phyloP scores from a whole-genome alignment of 2,888 invertebrate genomes.

The Linnaemya tessellans region DNA sequence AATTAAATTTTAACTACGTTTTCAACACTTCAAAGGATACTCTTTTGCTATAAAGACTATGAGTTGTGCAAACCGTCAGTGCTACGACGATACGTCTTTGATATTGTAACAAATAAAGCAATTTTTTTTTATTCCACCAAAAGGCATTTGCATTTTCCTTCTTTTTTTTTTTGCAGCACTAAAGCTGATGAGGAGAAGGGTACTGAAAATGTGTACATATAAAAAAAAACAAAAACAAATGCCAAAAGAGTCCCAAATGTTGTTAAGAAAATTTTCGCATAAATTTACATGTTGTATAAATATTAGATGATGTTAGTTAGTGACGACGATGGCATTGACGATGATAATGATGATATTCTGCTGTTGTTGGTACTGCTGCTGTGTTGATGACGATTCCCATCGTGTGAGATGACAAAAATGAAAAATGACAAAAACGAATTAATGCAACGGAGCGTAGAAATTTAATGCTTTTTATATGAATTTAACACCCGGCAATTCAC shows the following conservation, averaged over 20 bases:
- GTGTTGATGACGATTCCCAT: constrained; percentile 39
- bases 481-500: constrained; percentile 60
- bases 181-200: constrained; percentile 18
- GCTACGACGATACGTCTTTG: constrained; percentile 45
- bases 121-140: constrained; percentile 42
- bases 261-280: constrained; percentile 68
- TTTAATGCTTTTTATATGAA: constrained; percentile 69
- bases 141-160: constrained; percentile 64
- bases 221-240: constrained; percentile 14
- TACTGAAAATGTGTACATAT: background rate
- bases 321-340: constrained; percentile 50
- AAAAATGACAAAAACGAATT: constrained; percentile 67
- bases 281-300: constrained; percentile 71
- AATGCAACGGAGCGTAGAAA: constrained; percentile 71
- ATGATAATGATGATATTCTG: constrained; percentile 33
- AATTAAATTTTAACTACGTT: constrained; percentile 60
- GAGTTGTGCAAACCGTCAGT: constrained; percentile 4
- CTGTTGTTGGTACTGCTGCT: constrained; percentile 19
- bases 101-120: constrained; percentile 48
- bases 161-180: background rate
- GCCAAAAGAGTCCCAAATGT: constrained; percentile 63
- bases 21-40: constrained; percentile 59
- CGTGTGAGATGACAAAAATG: constrained; percentile 57
- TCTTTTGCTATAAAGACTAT: constrained; percentile 7
- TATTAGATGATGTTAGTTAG: constrained; percentile 61